phyloP scores from a whole-genome alignment of 2,797 vertebrate species.

The Tenualosa thibaudeaui region DNA sequence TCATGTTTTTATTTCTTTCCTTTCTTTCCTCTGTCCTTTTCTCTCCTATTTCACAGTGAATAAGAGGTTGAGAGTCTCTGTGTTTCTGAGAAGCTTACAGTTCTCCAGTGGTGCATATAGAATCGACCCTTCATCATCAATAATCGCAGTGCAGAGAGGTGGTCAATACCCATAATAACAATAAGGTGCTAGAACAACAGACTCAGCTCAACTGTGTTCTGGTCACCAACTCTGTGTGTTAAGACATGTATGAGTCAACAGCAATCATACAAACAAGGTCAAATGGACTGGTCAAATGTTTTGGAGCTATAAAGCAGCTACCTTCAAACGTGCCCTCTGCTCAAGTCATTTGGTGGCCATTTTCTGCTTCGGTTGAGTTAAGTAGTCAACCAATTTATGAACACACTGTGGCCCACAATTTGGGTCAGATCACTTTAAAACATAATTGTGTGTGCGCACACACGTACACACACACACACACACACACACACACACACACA shows the following conservation, averaged over 20 bases:
- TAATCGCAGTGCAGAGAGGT: not conserved
- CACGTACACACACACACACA: not conserved
- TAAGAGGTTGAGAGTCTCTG: not conserved
- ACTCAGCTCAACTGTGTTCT: not conserved
- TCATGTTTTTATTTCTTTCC: not conserved
- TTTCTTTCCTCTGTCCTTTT: too few relatives aligned
- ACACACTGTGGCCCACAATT: not conserved
- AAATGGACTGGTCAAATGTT: not conserved
- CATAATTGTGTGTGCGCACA: not conserved
- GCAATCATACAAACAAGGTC: not conserved
- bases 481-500: not conserved
- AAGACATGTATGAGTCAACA: not conserved
- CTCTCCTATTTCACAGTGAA: not conserved
- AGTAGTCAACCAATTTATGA: not conserved
- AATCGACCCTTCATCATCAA: not conserved
- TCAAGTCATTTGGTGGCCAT: not conserved
- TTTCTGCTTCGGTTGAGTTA: constrained; percentile 12
- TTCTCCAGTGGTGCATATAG: not conserved
- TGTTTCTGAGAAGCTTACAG: constrained; percentile 11
- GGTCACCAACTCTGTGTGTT: not conserved
- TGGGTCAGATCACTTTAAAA: not conserved
- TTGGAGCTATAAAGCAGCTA: not conserved
- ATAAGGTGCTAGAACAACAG: not conserved
- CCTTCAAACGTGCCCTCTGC: not conserved
- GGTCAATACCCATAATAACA: not conserved